Conservation (phyloP, 2,113 vertebrate genomes). For the Callionymus lyra region DNA sequence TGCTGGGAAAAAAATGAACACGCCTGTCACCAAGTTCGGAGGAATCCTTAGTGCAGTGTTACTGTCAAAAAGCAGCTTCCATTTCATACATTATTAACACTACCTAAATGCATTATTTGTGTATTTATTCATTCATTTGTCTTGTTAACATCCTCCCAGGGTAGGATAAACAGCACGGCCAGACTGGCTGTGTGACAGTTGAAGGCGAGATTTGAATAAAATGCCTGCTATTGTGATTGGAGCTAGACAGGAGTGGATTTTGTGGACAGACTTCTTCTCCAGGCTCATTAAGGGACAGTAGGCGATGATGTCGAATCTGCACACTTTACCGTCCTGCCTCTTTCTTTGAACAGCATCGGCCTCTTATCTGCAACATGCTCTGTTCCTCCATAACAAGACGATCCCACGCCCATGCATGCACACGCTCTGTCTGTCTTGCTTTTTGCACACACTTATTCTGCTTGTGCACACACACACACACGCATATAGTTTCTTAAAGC, state of each 20-base stretch:
- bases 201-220: slow-evolving; percentile 62
- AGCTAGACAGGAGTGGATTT: slow-evolving; percentile 55
- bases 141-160: slow-evolving; percentile 64
- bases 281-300: slow-evolving; percentile 71
- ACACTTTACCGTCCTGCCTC: slow-evolving; percentile 56
- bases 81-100: slow-evolving; percentile 69
- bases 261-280: slow-evolving; percentile 56
- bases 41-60: slow-evolving; percentile 40
- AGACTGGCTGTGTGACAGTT: slow-evolving; percentile 53
- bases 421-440: slow-evolving; percentile 23
- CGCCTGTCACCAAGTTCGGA: slow-evolving; percentile 51
- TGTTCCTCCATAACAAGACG: slow-evolving; percentile 67
- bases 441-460: slow-evolving; percentile 33
- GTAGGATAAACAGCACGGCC: slow-evolving; percentile 56
- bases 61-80: slow-evolving; percentile 57
- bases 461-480: not conserved
- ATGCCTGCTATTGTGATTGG: slow-evolving; percentile 53
- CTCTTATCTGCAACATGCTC: slow-evolving; percentile 68
- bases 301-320: slow-evolving; percentile 59
- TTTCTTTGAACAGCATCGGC: slow-evolving; percentile 59
- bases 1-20: slow-evolving; percentile 53
- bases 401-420: slow-evolving; percentile 28
- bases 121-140: slow-evolving; percentile 69
- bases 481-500: slow-evolving; percentile 49
- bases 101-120: slow-evolving; percentile 64